Base-by-base conservation (phyloP, 2,888 invertebrate genomes). In the Meganola albula region DNA sequence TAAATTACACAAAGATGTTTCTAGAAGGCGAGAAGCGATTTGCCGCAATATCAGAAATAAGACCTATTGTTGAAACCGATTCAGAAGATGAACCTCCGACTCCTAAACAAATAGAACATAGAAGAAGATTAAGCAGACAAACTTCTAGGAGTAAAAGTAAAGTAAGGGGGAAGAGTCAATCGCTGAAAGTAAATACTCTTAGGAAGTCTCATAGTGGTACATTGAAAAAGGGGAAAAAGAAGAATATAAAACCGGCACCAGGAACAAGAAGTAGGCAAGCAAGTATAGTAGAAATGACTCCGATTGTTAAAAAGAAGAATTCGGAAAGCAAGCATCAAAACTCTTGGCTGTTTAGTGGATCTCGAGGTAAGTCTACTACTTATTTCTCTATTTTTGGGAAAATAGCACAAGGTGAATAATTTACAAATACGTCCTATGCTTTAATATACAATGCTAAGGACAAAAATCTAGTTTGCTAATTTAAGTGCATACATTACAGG, bases 121-220 rank as follows among this genome's bases (percentile, higher is more conserved):
- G 83, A 40, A 66, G 85, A 43, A 65, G 84, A 43, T 53, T 85
- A 4, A 85, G 85, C 37, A 61, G 85, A 37, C 84, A 84, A 37
- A 76, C 85, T 11, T 85, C 85, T 18, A 74, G 85, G 48, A 78
- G 82, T 52, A 85, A 85, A 52, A 85, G 85, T 35, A 85, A 84
- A 59, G 79, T 55, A 2, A 58, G 85, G 43, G 85, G 85, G 1
- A 85, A 85, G 44, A 84, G 84, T 47, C 85, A 84, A 44, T 67
- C 74, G 1, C 61, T 85, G 1, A 84, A 80, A 64, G 72, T 85
- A 4, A 84, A 80, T 30, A 84, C 85, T 0, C 37, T 85, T 9
- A 66, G 84, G 23, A 85, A 85, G 44, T 78, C 80, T 12, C 85
- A 85, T 28, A 84, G 84, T 22, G 85, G 85, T 1, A 85, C 84